Evolutionary conservation across 2,797 vertebrate species (phyloP), one percentile per base, ranked within the genome.

Genomic region (Enteromius unitaeniatus): DNA sequence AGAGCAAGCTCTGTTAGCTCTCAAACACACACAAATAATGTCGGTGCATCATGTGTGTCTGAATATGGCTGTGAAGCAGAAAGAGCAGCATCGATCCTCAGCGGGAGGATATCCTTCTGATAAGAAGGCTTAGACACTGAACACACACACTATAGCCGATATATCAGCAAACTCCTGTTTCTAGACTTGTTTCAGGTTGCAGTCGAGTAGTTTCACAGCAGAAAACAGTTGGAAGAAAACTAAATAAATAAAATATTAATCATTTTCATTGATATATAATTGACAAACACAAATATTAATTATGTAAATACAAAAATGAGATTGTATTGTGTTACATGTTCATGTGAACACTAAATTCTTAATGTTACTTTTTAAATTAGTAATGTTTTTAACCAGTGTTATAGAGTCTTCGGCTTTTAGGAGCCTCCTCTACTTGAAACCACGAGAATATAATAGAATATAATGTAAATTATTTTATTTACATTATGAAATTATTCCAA

Each of bases 71-170:
- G 26, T 68, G 62, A 68, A 77, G 72, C 74, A 81, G 65, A 84
- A 69, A 60, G 79, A 85, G 74, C 73, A 21, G 51, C 76, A 78
- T 91, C 85, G 83, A 89, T 91, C 90, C 78, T 82, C 88, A 88
- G 49, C 0, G 84, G 73, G 68, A 93, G 90, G 90, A 92, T 88
- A 90, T 92, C 88, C 87, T 89, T 86, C 88, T 82, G 89, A 92
- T 89, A 90, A 88, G 69, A 88, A 84, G 87, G 79, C 86, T 85
- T 74, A 75, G 42, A 65, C 55, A 64, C 53, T 37, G 19, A 64
- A 85, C 82, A 78, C 88, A 80, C 79, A 78, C 68, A 23, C 69
- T 49, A 28, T 28, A 72, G 23, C 9, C 8, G 21, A 73, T 13
- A 40, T 40, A 31, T 73, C 11, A 73, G 17, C 17, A 3, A 73